Evolutionary conservation across 2,888 invertebrate genomes (phyloP), one percentile per base, ranked within the genome.

Genomic region (Nebria salina): DNA sequence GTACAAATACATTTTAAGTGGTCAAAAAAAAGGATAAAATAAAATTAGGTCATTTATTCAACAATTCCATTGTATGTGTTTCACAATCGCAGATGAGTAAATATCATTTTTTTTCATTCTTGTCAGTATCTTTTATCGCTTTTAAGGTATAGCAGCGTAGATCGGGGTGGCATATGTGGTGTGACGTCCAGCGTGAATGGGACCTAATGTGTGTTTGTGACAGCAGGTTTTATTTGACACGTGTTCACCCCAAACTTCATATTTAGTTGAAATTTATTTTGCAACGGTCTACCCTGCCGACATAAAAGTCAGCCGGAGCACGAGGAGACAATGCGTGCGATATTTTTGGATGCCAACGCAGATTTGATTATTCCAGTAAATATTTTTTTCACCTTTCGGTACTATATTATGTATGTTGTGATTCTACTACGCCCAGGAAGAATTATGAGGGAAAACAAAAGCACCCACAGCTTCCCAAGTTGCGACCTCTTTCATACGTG

Each of bases 341-440:
- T 76, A 76, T 65, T 65, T 65, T 25, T 42, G 66, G 20, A 20
- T 75, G 68, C 66, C 43, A 26, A 75, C 54, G 42, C 64, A 75
- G 72, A 80, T 80, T 75, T 80, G 80, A 80, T 80, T 80, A 80
- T 80, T 80, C 66, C 20, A 75, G 75, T 80, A 68, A 72, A 80
- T 80, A 80, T 75, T 80, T 72, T 54, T 74, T 75, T 75, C 70
- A 54, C 80, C 64, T 79, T 79, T 15, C 66, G 73, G 65, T 73
- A 79, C 68, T 79, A 74, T 75, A 74, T 79, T 78, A 78, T 78
- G 72, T 65, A 34, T 72, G 70, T 77, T 72, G 41, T 64, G 65
- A 73, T 65, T 64, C 54, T 54, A 54, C 54, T 54, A 54, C 78
- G 64, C 72, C 54, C 41, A 65, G 41, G 73, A 73, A 78, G 78